Evolutionary conservation across 2,113 vertebrate species (phyloP), one percentile per base, ranked within the genome.

Genomic region (Hippocampus abdominalis): DNA sequence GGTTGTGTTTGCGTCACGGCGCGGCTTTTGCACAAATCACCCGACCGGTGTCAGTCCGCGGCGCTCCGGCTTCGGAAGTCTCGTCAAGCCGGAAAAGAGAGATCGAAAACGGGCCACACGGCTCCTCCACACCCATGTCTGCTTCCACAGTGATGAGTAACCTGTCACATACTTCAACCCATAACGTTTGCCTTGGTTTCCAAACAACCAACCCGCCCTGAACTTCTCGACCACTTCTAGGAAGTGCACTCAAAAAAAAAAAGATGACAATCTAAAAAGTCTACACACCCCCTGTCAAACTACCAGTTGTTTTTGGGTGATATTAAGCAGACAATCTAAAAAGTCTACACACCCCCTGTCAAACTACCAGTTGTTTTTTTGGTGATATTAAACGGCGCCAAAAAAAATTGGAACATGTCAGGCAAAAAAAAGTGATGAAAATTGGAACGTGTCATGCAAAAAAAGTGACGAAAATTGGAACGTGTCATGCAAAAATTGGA

Each of bases 1-100:
- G 80, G 85, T 90, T 25, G 80, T 80, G 81, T 89, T 90, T 90
- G 90, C 89, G 89, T 90, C 88, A 90, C 87, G 81, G 86, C 86
- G 89, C 29, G 36, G 59, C 27, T 36, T 36, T 20, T 36, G 57
- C 15, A 36, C 29, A 21, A 62, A 72, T 71, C 72, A 85, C 80
- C 66, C 84, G 70, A 75, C 77, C 79, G 79, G 82, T 76, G 81
- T 77, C 86, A 61, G 80, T 77, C 76, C 67, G 61, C 68, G 69
- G 74, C 74, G 78, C 70, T 76, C 81, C 49, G 81, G 69, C 69
- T 75, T 66, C 49, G 53, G 78, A 69, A 48, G 46, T 48, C 4
- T 20, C 16, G 16, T 48, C 57, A 76, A 81, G 77, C 7, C 82
- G 83, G 79, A 86, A 82, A 85, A 84, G 71, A 72, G 80, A 76